Evolutionary conservation across 2,888 invertebrate species (phyloP), one percentile per base, ranked within the genome.

Genomic region (Limnephilus lunatus): DNA sequence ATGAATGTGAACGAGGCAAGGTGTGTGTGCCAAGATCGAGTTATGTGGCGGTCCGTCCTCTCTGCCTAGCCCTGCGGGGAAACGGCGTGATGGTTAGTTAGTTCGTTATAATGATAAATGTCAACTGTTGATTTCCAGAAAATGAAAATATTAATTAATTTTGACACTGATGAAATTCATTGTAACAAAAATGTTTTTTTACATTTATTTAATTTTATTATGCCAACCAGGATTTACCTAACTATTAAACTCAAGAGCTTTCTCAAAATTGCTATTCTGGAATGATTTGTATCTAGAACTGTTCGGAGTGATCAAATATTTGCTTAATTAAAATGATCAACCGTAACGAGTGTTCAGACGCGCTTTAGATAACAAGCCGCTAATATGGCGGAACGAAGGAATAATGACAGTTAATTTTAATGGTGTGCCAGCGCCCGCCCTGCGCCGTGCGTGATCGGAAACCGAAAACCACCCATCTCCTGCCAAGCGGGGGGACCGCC

Each of bases 351-450:
- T 44, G 31, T 88, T n/a, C 30, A 19, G 25, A 88, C 31, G 25
- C 53, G 32, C 53, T 53, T 31, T 48, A 88, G 88, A 88, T 89
- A 81, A 81, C 81, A 90, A 83, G 39, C 90, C 90, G 90, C 90
- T 90, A 90, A 90, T 90, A 90, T 83, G 90, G 91, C 91, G 86
- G 92, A 92, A 92, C 92, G 88, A 83, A 81, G 88, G 91, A 92
- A 92, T 93, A 93, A 93, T 93, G 93, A 93, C 91, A 92, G 93
- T 92, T 93, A 93, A 93, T 92, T 93, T 92, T 92, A 92, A 92
- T 92, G 92, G 92, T 91, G 93, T 90, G 92, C 92, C 85, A 31
- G 89, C 30, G 81, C 86, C 87, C 89, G 83, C 68, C 80, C 85
- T 83, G 90, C 39, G 85, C 87, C 90, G 92, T 92, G 93, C 93